Base-by-base conservation (phyloP, 35 echinoderm and acorn worm species). In the Apostichopus japonicus region DNA sequence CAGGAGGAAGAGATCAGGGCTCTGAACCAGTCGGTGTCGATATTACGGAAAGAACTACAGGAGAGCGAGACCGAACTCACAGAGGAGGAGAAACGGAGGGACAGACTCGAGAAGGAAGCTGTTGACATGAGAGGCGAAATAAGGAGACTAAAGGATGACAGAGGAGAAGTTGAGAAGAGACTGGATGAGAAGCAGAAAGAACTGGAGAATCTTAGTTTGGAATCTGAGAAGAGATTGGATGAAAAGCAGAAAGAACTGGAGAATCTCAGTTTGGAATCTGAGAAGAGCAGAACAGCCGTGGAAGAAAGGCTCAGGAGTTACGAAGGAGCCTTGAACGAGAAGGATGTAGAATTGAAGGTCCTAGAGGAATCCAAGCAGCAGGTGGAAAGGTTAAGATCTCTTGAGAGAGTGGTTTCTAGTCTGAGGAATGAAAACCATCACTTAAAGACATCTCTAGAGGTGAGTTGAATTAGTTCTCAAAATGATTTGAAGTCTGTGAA, bases 261-360 rank as follows among this genome's bases (percentile, higher is more conserved):
- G 33, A 0, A 44, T 44, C 33, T 44, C 33, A 4, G 33, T 44
- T 44, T 44, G 3, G 33, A 44, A 44, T 44, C 33, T 44, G 33
- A 83, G 15, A 10, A 24, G 5, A 33, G 6, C 24, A 83, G 52
- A 83, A 7, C 54, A 55, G 6, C 52, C 1, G 33, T 83, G 79
- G 79, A 83, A 83, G 54, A 33, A 19, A 24, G 54, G 24, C 51
- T 83, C 25, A 83, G 79, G n/a, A n/a, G 51, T 55, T 83, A 83
- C 54, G 51, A 83, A 11, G 79, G 8, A 54, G 79, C 54, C 33
- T 83, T 83, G 24, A 83, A 83, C 8, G 79, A 83, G 9, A 83
- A 83, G 51, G 79, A 83, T 33, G 11, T 67, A 4, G 19, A 67
- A 67, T 10, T 67, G 63, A 67, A 67, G 63, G 19, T 4, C 19